Base-by-base conservation (phyloP, 2,113 vertebrate genomes). In the Paradoxurus hermaphroditus region DNA sequence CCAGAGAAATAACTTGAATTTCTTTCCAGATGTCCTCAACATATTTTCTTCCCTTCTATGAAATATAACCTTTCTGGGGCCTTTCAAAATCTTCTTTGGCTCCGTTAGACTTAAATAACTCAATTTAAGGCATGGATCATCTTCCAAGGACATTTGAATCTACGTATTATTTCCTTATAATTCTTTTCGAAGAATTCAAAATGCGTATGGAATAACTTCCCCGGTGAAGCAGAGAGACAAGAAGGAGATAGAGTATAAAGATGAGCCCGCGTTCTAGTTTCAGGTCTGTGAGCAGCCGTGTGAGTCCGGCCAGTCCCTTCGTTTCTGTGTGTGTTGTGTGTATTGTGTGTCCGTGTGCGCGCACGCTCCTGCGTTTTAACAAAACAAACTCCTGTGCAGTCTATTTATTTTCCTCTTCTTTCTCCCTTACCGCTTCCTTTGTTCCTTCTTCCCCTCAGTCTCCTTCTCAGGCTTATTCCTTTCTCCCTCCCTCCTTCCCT, bases 11-110 rank as follows among this genome's bases (percentile, higher is more conserved):
- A 93, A 59, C 46, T 59, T 72, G 19, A 77, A 91, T 83, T 96
- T 83, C 79, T 96, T 83, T 96, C 95, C 91, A 79, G 39, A 70
- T 67, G 56, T 93, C 93, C 92, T 67, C 86, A 97, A 91, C n/a
- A 82, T 3, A 90, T 4, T 41, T 82, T 77, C 90, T 70, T 70
- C 78, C 44, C 77, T 79, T 94, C 91, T 68, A 44, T 92, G 49
- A 90, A 94, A 96, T 21, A 29, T 21, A 36, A 91, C 36, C n/a
- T 90, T 91, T 49, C 23, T 62, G 73, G 68, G 62, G 70, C 14
- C 94, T 70, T 94, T 89, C 53, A 88, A 92, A 94, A 70, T 75
- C 56, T 84, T 84, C 75, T 9, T 93, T 95, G 53, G 53, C 49
- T 94, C 15, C 70, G 49, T 73, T 75, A 36, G 51, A 83, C 75